Evolutionary conservation across 2,113 vertebrate genomes (phyloP).

Genomic region (Nothoprocta pentlandii): DNA sequence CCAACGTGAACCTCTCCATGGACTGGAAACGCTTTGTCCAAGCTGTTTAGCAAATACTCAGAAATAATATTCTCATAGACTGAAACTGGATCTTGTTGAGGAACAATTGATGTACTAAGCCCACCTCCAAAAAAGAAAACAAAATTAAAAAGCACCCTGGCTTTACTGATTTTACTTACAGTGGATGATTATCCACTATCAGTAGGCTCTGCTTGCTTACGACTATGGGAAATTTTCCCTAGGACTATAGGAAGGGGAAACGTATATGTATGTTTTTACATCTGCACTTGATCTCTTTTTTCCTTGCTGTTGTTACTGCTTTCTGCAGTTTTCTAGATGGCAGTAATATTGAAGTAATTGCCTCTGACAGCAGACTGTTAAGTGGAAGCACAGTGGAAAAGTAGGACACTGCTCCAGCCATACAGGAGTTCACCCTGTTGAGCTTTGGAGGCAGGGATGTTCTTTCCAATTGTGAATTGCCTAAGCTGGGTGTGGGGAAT

Average conservation of each 20-base stretch:
- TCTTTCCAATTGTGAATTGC: neutral
- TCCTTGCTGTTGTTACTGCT: conserved; percentile 14
- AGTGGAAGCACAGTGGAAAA: conserved; percentile 50
- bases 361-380: conserved; percentile 60
- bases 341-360: conserved; percentile 61
- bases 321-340: conserved; percentile 61
- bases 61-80: neutral
- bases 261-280: neutral
- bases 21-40: conserved; percentile 25
- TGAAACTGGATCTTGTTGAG: neutral
- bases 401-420: neutral
- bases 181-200: neutral
- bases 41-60: conserved; percentile 38
- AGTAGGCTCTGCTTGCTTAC: neutral
- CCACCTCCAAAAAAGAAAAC: neutral
- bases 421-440: neutral
- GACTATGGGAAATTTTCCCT: conserved; percentile 17
- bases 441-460: neutral
- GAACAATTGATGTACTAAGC: neutral
- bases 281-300: neutral
- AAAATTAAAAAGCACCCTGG: neutral
- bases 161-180: neutral
- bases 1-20: conserved; percentile 46
- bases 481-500: neutral
- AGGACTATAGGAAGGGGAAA: conserved; percentile 38